Percentiles rank a stretch among this genome's conserved stretches.
Evolutionary conservation across 2,888 invertebrate species (phyloP).

Genomic region (Polydrusus cervinus): DNA sequence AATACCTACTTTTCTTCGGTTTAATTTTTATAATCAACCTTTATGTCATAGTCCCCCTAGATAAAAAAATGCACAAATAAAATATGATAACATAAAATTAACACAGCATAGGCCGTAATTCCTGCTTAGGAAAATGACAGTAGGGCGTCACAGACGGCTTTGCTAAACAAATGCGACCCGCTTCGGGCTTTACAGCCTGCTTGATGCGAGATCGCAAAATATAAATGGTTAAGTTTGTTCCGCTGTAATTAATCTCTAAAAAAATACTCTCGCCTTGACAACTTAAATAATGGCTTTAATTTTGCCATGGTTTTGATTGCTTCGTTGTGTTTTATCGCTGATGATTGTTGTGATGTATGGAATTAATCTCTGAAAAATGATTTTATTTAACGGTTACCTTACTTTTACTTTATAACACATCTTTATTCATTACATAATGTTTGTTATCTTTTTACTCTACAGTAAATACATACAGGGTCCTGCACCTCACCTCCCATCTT

Average conservation of each 20-base stretch:
- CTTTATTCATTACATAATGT: no score
- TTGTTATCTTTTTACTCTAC: no score
- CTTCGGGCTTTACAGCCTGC: conserved; percentile 23
- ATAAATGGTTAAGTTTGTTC: conserved; percentile 25
- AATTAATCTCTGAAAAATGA: conserved; percentile 1
- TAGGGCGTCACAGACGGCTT: conserved; percentile 25
- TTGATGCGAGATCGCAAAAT: conserved; percentile 27
- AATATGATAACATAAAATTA: conserved; percentile 24
- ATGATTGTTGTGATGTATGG: conserved; percentile 8
- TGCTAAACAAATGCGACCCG: conserved; percentile 25
- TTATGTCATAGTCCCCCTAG: no score
- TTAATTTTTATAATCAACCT: no score
- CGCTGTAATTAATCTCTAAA: conserved; percentile 25
- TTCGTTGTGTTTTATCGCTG: conserved; percentile 16
- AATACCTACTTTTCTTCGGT: no score
- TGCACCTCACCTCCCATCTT: no score
- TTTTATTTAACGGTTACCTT: no score
- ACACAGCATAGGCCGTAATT: conserved; percentile 16
- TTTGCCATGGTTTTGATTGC: conserved; percentile 20
- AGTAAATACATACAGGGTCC: no score
- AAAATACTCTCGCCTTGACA: conserved; percentile 22
- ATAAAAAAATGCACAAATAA: background rate
- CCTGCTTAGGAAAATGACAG: conserved; percentile 27
- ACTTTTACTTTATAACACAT: no score
- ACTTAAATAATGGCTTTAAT: conserved; percentile 26